Base-by-base conservation (phyloP, 2,797 vertebrate genomes). In the Spinus olivaceus region DNA sequence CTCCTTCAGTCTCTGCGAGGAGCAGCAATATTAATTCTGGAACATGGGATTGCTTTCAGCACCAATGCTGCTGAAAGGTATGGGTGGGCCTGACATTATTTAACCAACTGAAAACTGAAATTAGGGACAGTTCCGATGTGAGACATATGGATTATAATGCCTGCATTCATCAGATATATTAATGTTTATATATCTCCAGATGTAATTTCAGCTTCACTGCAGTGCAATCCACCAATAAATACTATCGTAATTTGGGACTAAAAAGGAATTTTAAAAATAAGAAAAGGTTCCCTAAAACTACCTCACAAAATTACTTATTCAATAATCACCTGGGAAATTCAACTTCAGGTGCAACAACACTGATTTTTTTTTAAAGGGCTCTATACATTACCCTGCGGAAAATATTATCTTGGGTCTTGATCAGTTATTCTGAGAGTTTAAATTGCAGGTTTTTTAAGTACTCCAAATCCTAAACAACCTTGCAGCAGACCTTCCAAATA, bases 221-320 rank as follows among this genome's bases (percentile, higher is more conserved):
- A 65, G 7, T 54, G 41, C 22, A 66, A 56, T 7, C 18, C 20
- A 67, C 16, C 13, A 80, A 46, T 12, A 46, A 76, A 8, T 37
- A 18, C 13, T 12, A 28, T 20, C 8, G 41, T 53, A 14, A 8
- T 1, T 9, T 11, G 10, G 6, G 4, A 2, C 1, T 9, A 23
- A 19, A 6, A 9, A 24, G 20, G 9, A 15, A 3, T 11, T 7
- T 18, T 4, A 13, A 46, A 24, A 28, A 16, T 7, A 28, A 35
- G 28, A 63, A 27, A 41, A 32, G 0, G 1, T 53, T 71, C 30
- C 37, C 33, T 33, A 81, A 46, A 86, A 54, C 39, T 12, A 85
- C 8, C 30, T 70, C 27, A 8, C 72, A 71, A 87, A 64, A 18
- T 28, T 54, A 50, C 5, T 56, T 56, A 54, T 77, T 41, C 23